Evolutionary conservation across 2,888 invertebrate species (phyloP).

Genomic region (Oscheius sp.): DNA sequence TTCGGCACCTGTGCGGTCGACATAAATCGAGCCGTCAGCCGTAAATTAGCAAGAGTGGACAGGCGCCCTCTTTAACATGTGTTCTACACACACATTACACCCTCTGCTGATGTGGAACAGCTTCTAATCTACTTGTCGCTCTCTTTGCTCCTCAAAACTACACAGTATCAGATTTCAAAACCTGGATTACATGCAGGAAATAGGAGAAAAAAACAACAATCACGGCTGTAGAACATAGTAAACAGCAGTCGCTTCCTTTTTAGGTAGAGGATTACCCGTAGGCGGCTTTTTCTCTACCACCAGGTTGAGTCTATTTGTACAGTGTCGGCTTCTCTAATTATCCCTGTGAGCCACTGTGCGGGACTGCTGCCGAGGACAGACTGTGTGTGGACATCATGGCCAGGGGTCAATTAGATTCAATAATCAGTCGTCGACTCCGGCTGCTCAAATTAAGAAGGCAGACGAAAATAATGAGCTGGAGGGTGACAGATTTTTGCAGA

Average conservation of each 20-base stretch:
- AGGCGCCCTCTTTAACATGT: constrained; percentile 37
- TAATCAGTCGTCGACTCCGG: constrained; percentile 23
- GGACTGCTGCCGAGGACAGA: not conserved
- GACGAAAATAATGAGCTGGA: constrained; percentile 27
- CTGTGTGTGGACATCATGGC: constrained; percentile 19
- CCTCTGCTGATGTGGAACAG: too few relatives aligned
- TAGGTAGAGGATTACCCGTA: constrained; percentile 10
- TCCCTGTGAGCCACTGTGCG: not conserved
- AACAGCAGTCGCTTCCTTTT: constrained; percentile 19
- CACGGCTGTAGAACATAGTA: not conserved
- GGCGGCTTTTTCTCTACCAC: constrained; percentile 24
- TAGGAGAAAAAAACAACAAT: not conserved
- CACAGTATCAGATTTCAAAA: not conserved
- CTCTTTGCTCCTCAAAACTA: not conserved
- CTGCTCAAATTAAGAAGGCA: constrained; percentile 30
- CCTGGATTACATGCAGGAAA: not conserved
- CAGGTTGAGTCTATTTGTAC: constrained; percentile 24
- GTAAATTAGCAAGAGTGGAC: constrained; percentile 35
- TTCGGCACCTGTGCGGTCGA: constrained; percentile 32
- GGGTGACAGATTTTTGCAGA: constrained; percentile 15
- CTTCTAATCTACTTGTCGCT: constrained; percentile 9
- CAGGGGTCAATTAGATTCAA: constrained; percentile 36
- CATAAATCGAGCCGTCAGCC: constrained; percentile 33
- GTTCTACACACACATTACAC: constrained; percentile 36
- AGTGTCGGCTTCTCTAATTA: constrained; percentile 38